Evolutionary conservation across 1,140 invertebrate species (phyloP).

Genomic region (Polyergus mexicanus): DNA sequence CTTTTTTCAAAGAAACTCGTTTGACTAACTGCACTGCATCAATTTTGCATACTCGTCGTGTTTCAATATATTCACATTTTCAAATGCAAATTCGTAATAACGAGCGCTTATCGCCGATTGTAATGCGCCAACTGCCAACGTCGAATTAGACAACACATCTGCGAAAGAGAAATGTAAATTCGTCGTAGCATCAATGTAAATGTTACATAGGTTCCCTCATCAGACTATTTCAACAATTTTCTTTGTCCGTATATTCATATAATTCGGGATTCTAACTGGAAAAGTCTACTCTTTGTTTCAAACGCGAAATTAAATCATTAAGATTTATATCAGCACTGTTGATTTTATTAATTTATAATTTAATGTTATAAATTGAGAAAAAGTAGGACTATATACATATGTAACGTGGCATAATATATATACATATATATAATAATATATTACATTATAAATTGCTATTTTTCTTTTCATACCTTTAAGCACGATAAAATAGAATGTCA

Average conservation of each 20-base stretch:
- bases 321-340: not conserved
- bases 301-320: not conserved
- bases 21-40: conserved; percentile 25
- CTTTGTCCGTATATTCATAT: not conserved
- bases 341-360: too few relatives aligned
- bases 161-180: conserved; percentile 24
- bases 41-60: not conserved
- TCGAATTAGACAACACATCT: conserved; percentile 29
- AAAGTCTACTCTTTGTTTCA: not conserved
- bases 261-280: not conserved
- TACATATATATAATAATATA: too few relatives aligned
- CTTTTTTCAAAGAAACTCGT: conserved; percentile 41
- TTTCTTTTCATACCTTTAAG: not conserved
- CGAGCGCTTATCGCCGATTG: conserved; percentile 43
- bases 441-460: not conserved
- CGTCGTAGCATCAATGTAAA: not conserved
- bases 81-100: conserved; percentile 42
- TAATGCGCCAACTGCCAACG: conserved; percentile 26
- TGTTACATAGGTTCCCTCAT: not conserved
- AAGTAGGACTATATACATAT: not conserved
- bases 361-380: not conserved
- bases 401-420: not conserved
- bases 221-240: conserved; percentile 19
- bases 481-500: not conserved
- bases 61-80: conserved; percentile 34